Evolutionary conservation across 2,888 invertebrate species (phyloP).

Genomic region (Meiosimyza platycephala): DNA sequence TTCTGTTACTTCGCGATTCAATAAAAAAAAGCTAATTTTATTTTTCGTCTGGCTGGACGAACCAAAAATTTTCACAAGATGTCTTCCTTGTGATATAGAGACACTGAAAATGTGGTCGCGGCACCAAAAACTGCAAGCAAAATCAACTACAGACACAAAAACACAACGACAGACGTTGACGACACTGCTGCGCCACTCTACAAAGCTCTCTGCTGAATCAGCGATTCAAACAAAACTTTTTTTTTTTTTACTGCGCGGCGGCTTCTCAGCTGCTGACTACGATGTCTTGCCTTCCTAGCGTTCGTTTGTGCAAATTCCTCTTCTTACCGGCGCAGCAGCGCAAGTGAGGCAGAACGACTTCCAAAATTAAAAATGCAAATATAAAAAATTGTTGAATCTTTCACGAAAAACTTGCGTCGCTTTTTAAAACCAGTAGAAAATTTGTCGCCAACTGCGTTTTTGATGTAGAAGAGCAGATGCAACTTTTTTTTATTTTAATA

Average conservation of each 20-base stretch:
- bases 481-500: not conserved
- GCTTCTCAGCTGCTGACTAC: conserved; percentile 6
- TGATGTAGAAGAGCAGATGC: not conserved
- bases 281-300: conserved; percentile 13
- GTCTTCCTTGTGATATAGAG: conserved; percentile 36
- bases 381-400: conserved; percentile 17
- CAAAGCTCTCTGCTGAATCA: not conserved
- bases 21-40: not conserved
- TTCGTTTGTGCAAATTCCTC: conserved; percentile 9
- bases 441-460: conserved; percentile 1
- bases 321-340: not conserved
- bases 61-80: conserved; percentile 36
- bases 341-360: conserved; percentile 20
- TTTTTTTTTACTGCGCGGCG: not conserved
- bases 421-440: conserved; percentile 23
- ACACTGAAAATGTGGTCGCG: conserved; percentile 23
- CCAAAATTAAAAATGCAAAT: not conserved
- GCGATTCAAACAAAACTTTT: not conserved
- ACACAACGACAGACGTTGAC: conserved; percentile 13
- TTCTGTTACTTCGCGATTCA: not conserved
- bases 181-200: conserved; percentile 12
- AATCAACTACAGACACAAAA: conserved; percentile 7
- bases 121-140: conserved; percentile 20
- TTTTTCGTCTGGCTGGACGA: conserved; percentile 22
- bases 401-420: not conserved